Conservation (phyloP, 2,888 invertebrate genomes). For the Cataglyphis cursor region DNA sequence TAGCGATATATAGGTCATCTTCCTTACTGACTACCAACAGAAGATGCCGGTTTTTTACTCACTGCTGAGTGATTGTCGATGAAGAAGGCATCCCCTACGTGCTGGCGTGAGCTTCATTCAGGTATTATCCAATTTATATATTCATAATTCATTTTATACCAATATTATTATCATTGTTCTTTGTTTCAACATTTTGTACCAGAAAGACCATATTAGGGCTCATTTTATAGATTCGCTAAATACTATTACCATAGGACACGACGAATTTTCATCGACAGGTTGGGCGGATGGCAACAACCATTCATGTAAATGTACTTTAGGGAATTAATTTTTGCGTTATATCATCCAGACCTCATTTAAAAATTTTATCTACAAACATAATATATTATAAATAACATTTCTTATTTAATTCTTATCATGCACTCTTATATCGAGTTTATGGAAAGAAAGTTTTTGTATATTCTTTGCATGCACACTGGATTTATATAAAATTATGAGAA, state of each 20-base stretch:
- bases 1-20: conserved; percentile 86
- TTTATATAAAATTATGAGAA: conserved; percentile 67
- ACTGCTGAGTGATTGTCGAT: conserved; percentile 87
- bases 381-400: conserved; percentile 26
- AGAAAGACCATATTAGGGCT: conserved; percentile 73
- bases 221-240: conserved; percentile 75
- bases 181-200: conserved; percentile 80
- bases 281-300: conserved; percentile 74
- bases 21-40: conserved; percentile 87
- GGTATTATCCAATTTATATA: conserved; percentile 89
- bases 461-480: conserved; percentile 76
- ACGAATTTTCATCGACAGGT: conserved; percentile 74
- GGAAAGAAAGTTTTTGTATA: conserved; percentile 55
- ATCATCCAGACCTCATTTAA: conserved; percentile 31
- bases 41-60: conserved; percentile 87
- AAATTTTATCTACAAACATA: conserved; percentile 19
- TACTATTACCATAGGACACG: conserved; percentile 73
- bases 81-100: conserved; percentile 86
- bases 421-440: conserved; percentile 68
- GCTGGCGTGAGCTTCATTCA: conserved; percentile 87
- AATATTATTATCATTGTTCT: conserved; percentile 84
- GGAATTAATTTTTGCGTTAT: conserved; percentile 57
- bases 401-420: conserved; percentile 61
- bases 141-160: conserved; percentile 87
- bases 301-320: conserved; percentile 70